Percentiles rank a stretch among this genome's conserved stretches.
Evolutionary conservation across 2,888 invertebrate genomes (phyloP).

Genomic region (Lepidonotus clava): DNA sequence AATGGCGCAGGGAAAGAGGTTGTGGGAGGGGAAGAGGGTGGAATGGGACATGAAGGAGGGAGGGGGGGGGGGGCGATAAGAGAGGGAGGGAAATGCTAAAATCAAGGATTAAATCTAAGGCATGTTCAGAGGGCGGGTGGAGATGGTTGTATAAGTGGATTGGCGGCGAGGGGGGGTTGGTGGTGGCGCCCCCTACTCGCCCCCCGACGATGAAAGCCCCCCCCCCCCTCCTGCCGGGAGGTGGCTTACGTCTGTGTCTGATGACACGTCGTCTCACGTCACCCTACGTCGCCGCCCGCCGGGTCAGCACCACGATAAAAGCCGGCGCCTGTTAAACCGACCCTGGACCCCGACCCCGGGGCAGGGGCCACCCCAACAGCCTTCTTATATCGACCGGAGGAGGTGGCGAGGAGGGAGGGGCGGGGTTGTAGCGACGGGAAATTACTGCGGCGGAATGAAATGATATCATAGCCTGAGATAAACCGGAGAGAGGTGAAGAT

Average conservation of each 20-base stretch:
- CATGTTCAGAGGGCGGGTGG: not conserved
- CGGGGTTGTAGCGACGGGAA: not conserved
- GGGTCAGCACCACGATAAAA: not conserved
- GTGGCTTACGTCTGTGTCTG: not conserved
- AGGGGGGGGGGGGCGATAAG: not conserved
- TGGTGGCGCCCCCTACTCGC: not conserved
- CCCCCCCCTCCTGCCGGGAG: too few species aligned
- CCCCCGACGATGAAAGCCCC: not conserved
- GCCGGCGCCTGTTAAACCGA: not conserved
- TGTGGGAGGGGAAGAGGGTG: not conserved
- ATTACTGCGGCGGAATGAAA: not conserved
- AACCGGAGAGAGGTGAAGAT: not conserved
- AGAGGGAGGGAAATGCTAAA: not conserved
- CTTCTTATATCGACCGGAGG: not conserved
- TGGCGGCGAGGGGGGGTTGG: not conserved
- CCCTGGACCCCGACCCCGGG: not conserved
- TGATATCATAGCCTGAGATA: not conserved
- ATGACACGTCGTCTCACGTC: not conserved
- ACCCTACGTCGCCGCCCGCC: not conserved
- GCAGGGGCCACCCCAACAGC: not conserved
- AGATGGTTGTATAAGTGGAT: constrained; percentile 27
- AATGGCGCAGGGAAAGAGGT: not conserved
- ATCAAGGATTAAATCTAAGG: constrained; percentile 15
- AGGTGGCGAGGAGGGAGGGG: too few species aligned
- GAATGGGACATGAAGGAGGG: not conserved